Evolutionary conservation across 2,888 invertebrate genomes (phyloP).

Genomic region (Microctonus aethiopoides): DNA sequence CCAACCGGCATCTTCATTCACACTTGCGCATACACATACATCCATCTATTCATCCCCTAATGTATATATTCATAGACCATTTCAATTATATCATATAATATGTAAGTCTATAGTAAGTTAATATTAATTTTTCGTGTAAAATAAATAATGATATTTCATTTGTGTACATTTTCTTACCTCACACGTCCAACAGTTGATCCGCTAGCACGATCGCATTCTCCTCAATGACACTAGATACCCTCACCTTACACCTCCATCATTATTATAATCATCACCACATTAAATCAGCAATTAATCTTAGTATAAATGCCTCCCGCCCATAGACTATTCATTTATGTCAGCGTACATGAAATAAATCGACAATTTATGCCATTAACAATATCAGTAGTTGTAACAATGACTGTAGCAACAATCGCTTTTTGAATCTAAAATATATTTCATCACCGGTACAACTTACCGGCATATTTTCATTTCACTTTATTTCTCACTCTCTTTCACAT

Average conservation of each 20-base stretch:
- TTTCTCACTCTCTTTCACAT: neutral
- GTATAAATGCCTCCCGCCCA: neutral
- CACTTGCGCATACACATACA: too few species aligned
- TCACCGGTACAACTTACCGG: neutral
- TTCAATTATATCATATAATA: too few species aligned
- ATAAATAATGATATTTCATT: neutral
- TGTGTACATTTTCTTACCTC: neutral
- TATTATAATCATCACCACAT: neutral
- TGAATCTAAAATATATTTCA: neutral
- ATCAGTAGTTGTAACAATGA: too few species aligned
- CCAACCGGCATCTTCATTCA: too few species aligned
- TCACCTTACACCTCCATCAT: neutral
- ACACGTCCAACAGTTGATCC: neutral
- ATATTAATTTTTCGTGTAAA: too few species aligned
- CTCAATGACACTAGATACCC: neutral
- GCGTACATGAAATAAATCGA: neutral
- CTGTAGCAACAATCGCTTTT: neutral
- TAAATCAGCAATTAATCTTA: neutral
- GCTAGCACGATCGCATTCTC: neutral
- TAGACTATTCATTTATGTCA: neutral
- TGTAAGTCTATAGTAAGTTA: too few species aligned
- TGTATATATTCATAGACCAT: too few species aligned
- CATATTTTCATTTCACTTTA: neutral
- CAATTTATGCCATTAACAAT: neutral
- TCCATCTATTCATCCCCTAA: too few species aligned